Conservation (phyloP, 2,113 vertebrate species). For the Fregata magnificens region DNA sequence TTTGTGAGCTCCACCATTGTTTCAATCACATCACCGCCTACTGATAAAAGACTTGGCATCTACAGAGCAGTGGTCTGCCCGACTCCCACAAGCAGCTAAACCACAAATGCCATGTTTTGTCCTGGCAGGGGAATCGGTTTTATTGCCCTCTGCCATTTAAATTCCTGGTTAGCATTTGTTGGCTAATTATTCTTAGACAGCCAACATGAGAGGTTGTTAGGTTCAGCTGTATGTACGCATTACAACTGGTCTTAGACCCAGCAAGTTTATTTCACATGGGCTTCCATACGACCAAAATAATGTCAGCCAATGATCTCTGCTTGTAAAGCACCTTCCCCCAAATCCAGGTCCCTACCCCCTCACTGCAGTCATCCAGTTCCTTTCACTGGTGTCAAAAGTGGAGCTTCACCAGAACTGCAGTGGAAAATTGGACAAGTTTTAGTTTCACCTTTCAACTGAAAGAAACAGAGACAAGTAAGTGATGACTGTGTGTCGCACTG, state of each 20-base stretch:
- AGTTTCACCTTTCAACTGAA: neutral
- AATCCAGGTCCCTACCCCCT: neutral
- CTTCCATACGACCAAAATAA: neutral
- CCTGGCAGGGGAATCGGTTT: neutral
- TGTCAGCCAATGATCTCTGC: neutral
- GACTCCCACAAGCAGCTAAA: neutral
- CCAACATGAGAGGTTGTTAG: neutral
- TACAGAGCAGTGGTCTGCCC: neutral
- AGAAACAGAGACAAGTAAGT: neutral
- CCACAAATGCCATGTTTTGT: neutral
- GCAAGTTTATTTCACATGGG: neutral
- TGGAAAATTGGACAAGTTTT: neutral
- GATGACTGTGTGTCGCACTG: neutral
- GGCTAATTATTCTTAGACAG: neutral
- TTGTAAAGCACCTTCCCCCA: neutral
- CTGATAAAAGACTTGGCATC: neutral
- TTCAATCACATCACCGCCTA: neutral
- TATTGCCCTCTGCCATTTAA: neutral
- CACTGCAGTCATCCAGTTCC: neutral
- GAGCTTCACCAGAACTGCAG: neutral
- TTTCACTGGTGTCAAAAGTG: neutral
- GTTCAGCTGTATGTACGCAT: neutral
- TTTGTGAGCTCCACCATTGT: neutral
- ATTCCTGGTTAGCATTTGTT: neutral
- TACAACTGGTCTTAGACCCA: neutral